Evolutionary conservation across 2,888 invertebrate species (phyloP).

Genomic region (Pristionchus exspectatus): DNA sequence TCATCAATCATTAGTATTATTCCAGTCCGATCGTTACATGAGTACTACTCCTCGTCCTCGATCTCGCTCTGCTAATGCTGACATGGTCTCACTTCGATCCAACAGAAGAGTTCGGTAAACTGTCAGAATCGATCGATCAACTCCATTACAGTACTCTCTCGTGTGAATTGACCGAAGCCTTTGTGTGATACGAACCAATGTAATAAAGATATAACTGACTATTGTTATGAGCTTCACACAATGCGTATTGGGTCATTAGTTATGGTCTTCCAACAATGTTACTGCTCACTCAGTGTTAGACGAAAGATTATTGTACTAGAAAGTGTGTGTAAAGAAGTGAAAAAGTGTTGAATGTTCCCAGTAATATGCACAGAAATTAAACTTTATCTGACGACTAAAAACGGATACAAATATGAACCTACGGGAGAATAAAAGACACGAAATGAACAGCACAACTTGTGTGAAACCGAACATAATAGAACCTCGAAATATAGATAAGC

Average conservation of each 20-base stretch:
- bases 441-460: background rate
- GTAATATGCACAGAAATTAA: too few species aligned
- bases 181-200: background rate
- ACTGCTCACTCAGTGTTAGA: too few species aligned
- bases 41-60: background rate
- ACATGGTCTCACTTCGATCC: background rate
- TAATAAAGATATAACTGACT: slow-evolving; percentile 1
- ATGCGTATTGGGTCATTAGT: too few species aligned
- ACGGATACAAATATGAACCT: background rate
- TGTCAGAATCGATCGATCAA: background rate
- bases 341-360: too few species aligned
- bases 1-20: background rate
- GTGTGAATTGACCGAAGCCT: background rate
- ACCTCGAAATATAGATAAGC: background rate
- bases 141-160: background rate
- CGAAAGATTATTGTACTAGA: too few species aligned
- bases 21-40: background rate
- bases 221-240: too few species aligned
- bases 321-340: too few species aligned
- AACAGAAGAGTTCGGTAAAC: background rate
- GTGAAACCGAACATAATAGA: background rate
- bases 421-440: background rate
- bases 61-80: background rate
- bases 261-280: too few species aligned
- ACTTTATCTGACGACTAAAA: too few species aligned